Evolutionary conservation across 2,113 vertebrate species (phyloP), one percentile per base, ranked within the genome.

Genomic region (Pollimyrus isidori): DNA sequence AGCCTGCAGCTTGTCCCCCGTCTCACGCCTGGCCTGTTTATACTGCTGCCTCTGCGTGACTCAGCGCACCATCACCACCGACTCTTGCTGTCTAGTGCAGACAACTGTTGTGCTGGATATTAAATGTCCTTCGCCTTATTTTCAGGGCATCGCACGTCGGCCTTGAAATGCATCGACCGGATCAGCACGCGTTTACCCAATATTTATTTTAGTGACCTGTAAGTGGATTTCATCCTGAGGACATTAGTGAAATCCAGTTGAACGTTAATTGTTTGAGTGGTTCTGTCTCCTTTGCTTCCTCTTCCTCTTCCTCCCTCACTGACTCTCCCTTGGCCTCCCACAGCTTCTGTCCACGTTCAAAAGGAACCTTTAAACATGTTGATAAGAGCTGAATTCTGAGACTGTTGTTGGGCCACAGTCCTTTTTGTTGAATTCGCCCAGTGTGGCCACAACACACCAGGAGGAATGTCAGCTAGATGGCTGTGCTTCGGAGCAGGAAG

Each of bases 211-310:
- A n/a, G 39, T 89, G 35, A 39, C 39, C 52, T 85, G 56, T 84
- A 89, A 58, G 52, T 53, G 53, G 53, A 89, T 89, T 56, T 89
- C 48, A 23, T 89, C 35, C 19, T 4, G 7, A 83, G 30, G 39
- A 84, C 76, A 85, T 89, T 85, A 84, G 52, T 21, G 30, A 42
- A 83, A 89, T 83, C 17, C 52, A 89, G 35, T 69, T 89, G 39
- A 85, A 89, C 13, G 11, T 35, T 89, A 89, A 89, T 85, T 65
- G n/a, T 89, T 48, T 84, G 88, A 58, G 80, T 48, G 87, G 87
- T 49, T 49, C 56, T 15, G 15, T 65, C 56, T 62, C 45, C 62
- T 69, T 10, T 9, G 3, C 62, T 3, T 69, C 62, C 23, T 26
- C 62, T 1, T 46, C 56, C 56, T 62, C 56, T 4, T 23, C 58